Conservation (phyloP, 2,888 invertebrate genomes). For the Ceriagrion tenellum region DNA sequence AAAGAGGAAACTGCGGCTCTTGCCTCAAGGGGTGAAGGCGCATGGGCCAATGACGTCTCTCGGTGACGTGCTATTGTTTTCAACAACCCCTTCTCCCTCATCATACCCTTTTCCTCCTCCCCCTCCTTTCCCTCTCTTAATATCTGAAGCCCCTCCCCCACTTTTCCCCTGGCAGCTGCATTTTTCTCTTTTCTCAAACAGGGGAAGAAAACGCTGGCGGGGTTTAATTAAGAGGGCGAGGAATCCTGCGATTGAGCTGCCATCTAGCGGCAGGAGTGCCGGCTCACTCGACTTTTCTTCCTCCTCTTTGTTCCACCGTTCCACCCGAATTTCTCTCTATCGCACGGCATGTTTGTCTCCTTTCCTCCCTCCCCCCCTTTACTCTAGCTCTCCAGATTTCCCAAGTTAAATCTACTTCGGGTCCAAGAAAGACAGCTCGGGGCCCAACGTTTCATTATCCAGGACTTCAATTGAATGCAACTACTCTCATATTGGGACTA, state of each 20-base stretch:
- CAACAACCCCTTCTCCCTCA: neutral
- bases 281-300: conserved; percentile 32
- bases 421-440: neutral
- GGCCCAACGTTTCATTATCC: too few species aligned
- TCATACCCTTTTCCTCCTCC: neutral
- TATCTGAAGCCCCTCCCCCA: neutral
- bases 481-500: too few species aligned
- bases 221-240: conserved; percentile 46
- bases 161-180: neutral
- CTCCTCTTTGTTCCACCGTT: neutral
- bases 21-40: conserved; percentile 11
- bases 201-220: conserved; percentile 30
- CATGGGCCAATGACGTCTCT: conserved; percentile 52
- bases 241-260: conserved; percentile 44
- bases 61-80: conserved; percentile 54
- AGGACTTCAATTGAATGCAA: too few species aligned
- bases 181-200: neutral
- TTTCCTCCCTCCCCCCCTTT: neutral
- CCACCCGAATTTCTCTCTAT: neutral
- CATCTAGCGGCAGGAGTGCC: conserved; percentile 44
- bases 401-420: neutral
- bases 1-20: conserved; percentile 45
- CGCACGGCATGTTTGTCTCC: neutral
- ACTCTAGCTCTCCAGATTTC: neutral
- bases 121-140: neutral